These are phyloP conservation scores for Morus bassanus DNA, from an alignment of 2,797 vertebrate genomes.

Conservation along the genomic window DNA sequence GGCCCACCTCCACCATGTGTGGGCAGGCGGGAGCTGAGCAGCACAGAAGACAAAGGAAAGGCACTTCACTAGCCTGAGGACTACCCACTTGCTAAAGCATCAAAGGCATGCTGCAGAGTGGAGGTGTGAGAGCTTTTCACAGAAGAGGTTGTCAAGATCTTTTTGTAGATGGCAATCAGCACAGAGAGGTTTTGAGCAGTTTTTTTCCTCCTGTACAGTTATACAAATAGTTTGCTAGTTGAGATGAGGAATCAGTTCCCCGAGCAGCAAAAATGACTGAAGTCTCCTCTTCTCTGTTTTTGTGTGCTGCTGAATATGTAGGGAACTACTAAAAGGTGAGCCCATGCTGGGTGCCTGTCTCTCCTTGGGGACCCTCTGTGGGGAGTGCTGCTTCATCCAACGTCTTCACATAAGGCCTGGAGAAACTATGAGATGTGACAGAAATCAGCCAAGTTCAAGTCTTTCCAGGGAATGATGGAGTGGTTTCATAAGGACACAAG, in stretches of 20 bases:
- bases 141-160: background rate
- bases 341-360: background rate
- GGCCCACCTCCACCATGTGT: fast-evolving
- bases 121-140: slow-evolving; percentile 33
- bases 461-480: background rate
- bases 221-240: background rate
- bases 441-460: background rate
- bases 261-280: background rate
- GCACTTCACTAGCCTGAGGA: background rate
- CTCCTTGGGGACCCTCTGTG: background rate
- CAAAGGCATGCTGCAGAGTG: background rate
- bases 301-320: background rate
- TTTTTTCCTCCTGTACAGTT: background rate
- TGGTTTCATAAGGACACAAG: background rate
- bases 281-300: background rate
- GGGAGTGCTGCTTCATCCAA: background rate
- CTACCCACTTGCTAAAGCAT: background rate
- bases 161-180: background rate
- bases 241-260: background rate
- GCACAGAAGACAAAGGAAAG: background rate
- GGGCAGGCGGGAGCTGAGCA: background rate
- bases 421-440: background rate
- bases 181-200: background rate
- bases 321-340: background rate
- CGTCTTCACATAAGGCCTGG: background rate